These are phyloP conservation scores for Limonius californicus DNA, from an alignment of 1,140 invertebrate genomes.

Conservation along the genomic window DNA sequence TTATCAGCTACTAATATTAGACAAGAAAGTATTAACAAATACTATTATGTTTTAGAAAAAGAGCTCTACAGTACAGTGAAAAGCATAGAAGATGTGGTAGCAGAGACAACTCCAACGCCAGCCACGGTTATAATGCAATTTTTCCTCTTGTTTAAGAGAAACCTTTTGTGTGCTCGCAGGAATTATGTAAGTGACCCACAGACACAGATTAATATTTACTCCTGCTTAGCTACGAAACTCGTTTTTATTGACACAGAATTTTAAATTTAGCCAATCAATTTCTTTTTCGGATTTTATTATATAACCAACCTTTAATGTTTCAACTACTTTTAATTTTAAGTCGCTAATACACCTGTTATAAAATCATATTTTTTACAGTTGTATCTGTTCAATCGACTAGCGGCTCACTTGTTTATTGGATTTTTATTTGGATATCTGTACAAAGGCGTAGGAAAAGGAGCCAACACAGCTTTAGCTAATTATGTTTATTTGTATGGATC, in stretches of 20 bases:
- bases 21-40: too few species aligned
- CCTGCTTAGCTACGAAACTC: not conserved
- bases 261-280: too few species aligned
- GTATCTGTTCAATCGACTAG: conserved; percentile 67
- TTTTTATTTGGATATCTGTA: conserved; percentile 88
- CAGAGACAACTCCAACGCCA: conserved; percentile 26
- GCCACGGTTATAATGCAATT: conserved; percentile 52
- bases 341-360: too few species aligned
- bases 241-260: too few species aligned
- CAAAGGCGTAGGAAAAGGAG: conserved; percentile 78
- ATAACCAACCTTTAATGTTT: too few species aligned
- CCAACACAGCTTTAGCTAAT: conserved; percentile 82
- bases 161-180: conserved; percentile 57
- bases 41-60: too few species aligned
- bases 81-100: not conserved
- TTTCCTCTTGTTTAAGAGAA: conserved; percentile 59
- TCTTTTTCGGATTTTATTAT: too few species aligned
- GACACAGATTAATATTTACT: not conserved
- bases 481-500: conserved; percentile 90
- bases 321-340: too few species aligned
- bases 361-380: conserved; percentile 47
- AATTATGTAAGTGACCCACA: conserved; percentile 55
- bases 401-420: conserved; percentile 79
- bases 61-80: too few species aligned
- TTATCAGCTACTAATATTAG: too few species aligned